These are phyloP conservation scores for Engraulis encrasicolus DNA, from an alignment of 2,113 vertebrate species.

Conservation along the genomic window DNA sequence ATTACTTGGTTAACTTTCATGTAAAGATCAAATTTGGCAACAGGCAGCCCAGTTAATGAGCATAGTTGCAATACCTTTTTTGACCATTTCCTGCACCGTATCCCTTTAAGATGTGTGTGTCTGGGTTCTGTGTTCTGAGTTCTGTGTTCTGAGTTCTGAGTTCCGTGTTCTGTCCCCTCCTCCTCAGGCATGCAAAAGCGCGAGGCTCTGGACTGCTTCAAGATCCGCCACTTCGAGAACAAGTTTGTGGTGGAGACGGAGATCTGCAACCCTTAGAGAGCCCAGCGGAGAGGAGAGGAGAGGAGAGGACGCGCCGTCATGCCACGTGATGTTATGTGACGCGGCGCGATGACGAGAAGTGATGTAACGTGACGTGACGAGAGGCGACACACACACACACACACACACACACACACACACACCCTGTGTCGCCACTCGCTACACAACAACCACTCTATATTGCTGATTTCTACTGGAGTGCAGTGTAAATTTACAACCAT, in stretches of 20 bases:
- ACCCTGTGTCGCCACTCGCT: background rate
- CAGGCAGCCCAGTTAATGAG: too few species aligned
- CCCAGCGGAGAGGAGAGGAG: background rate
- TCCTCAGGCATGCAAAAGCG: slow-evolving; percentile 95
- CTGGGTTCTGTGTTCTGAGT: background rate
- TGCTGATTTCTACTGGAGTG: slow-evolving; percentile 44
- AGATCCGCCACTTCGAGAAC: slow-evolving; percentile 91
- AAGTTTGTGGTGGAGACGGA: slow-evolving; percentile 85
- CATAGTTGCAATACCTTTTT: too few species aligned
- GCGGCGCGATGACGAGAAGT: too few species aligned
- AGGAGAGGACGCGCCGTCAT: too few species aligned
- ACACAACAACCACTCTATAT: slow-evolving; percentile 10
- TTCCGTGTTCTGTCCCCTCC: background rate
- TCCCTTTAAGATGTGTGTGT: too few species aligned
- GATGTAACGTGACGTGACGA: too few species aligned
- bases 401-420: too few species aligned
- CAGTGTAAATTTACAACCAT: slow-evolving; percentile 52
- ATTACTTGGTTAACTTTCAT: too few species aligned
- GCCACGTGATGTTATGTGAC: too few species aligned
- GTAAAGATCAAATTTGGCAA: too few species aligned
- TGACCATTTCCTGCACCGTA: too few species aligned
- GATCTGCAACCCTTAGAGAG: slow-evolving; percentile 87
- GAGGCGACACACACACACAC: too few species aligned
- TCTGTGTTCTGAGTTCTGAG: background rate
- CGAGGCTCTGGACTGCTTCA: slow-evolving; percentile 81